A percentile compares a stretch with the other conserved stretches of the same genome.
Conservation (phyloP, 1,140 invertebrate species). For the Papilio glaucus region DNA sequence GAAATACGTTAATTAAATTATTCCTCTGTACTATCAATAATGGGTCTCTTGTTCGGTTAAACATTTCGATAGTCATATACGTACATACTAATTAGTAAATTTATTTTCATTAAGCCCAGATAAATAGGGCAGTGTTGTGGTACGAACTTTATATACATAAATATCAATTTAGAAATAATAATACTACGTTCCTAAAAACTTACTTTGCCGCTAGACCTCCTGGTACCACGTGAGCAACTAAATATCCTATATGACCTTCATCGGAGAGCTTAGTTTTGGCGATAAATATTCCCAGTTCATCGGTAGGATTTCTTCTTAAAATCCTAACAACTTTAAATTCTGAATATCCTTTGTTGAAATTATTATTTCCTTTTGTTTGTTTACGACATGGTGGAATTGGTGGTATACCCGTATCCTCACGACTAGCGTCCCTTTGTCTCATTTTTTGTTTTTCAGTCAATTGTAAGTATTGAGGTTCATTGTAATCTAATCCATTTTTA, state of each 20-base stretch:
- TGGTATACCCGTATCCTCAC: conserved; percentile 72
- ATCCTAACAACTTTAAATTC: conserved; percentile 88
- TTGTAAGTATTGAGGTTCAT: conserved; percentile 74
- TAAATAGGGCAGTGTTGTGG: too few relatives aligned
- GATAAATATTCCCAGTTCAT: conserved; percentile 93
- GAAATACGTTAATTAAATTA: too few relatives aligned
- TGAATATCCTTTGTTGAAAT: conserved; percentile 75
- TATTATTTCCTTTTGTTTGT: conserved; percentile 68
- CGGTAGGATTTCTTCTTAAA: conserved; percentile 85
- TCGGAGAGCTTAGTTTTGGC: conserved; percentile 88
- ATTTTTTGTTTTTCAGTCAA: conserved; percentile 79
- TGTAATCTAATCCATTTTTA: conserved; percentile 64
- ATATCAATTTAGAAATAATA: conserved; percentile 34
- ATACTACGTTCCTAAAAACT: conserved; percentile 52
- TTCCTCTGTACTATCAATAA: too few relatives aligned
- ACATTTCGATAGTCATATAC: too few relatives aligned
- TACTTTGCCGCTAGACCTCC: conserved; percentile 91
- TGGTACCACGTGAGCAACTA: conserved; percentile 92
- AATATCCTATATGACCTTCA: conserved; percentile 89
- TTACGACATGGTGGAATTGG: conserved; percentile 80
- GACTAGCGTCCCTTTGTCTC: conserved; percentile 72
- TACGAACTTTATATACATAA: too few relatives aligned
- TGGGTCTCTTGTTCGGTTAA: too few relatives aligned
- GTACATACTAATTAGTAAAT: too few relatives aligned
- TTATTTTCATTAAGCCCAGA: too few relatives aligned